Conservation (phyloP, 2,888 invertebrate species). For the Callyntrura sp. region DNA sequence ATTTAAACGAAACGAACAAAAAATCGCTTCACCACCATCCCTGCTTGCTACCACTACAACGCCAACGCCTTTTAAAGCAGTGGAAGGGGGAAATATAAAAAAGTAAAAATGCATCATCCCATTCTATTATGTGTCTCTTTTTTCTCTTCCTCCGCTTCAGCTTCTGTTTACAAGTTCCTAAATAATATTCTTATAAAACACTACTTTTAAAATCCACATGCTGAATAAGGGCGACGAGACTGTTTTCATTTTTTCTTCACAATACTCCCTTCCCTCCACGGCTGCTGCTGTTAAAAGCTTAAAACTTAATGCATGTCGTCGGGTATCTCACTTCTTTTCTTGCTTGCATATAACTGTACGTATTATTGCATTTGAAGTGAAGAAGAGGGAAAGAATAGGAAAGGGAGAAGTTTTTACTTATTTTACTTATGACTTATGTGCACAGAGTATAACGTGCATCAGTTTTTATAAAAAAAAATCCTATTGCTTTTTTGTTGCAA, state of each 20-base stretch:
- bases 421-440: conserved; percentile 50
- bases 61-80: conserved; percentile 5
- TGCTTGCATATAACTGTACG: conserved; percentile 32
- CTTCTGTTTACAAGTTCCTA: conserved; percentile 43
- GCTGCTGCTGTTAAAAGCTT: conserved; percentile 60
- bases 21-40: conserved; percentile 17
- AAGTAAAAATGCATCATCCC: conserved; percentile 54
- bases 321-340: conserved; percentile 24
- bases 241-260: conserved; percentile 27
- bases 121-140: conserved; percentile 50
- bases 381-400: not conserved
- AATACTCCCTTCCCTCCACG: not conserved
- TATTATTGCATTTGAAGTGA: conserved; percentile 36
- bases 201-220: conserved; percentile 50
- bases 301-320: conserved; percentile 58
- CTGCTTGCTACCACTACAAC: not conserved
- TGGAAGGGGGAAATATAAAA: conserved; percentile 16
- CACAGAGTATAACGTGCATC: conserved; percentile 28
- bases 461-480: conserved; percentile 24
- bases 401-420: conserved; percentile 28
- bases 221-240: not conserved
- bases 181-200: conserved; percentile 59
- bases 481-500: conserved; percentile 14
- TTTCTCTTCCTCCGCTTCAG: conserved; percentile 39
- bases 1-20: conserved; percentile 48